Base-by-base conservation (phyloP, 2,797 vertebrate genomes). In the Thamnophis elegans region DNA sequence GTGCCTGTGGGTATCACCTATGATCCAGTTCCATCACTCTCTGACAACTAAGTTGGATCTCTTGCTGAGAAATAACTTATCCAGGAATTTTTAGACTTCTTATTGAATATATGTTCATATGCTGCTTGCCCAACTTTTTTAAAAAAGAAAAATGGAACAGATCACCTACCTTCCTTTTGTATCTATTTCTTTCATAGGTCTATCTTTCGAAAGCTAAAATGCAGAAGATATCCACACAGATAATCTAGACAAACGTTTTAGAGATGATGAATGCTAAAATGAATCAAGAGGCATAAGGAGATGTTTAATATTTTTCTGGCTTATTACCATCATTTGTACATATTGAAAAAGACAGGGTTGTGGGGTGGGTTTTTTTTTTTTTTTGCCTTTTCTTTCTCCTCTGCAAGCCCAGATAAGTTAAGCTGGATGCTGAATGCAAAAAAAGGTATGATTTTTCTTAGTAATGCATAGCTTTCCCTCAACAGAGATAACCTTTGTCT, bases 401-500 rank as follows among this genome's bases (percentile, higher is more conserved):
- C 68, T 59, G 86, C 89, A 94, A 95, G 90, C 12, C 14, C 65
- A 90, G 53, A 32, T 0, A 1, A 92, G 13, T 32, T 78, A 87
- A 0, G 36, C 55, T 51, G 89, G 85, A 54, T 60, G 91, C 87
- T 0, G 2, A 32, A 95, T 94, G 95, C 91, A 60, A 60, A 60
- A 60, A 94, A 92, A 93, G 87, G 62, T n/a, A 88, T 94, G 12
- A 85, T 85, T 54, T 89, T 56, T 58, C 4, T 11, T 0, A 54
- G 26, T 87, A 90, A 95, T 95, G 95, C 94, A 94, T 0, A 3
- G 18, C 42, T 95, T 22, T 51, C n/a, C 65, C 87, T 89, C 7
- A 14, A 92, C 88, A 62, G 92, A 68, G 91, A 91, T 92, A 55
- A 32, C 11, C 89, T 85, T 95, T 93, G 93, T 36, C 92, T 90